Conservation (phyloP, 2,888 invertebrate species). For the Anthrax anthrax region DNA sequence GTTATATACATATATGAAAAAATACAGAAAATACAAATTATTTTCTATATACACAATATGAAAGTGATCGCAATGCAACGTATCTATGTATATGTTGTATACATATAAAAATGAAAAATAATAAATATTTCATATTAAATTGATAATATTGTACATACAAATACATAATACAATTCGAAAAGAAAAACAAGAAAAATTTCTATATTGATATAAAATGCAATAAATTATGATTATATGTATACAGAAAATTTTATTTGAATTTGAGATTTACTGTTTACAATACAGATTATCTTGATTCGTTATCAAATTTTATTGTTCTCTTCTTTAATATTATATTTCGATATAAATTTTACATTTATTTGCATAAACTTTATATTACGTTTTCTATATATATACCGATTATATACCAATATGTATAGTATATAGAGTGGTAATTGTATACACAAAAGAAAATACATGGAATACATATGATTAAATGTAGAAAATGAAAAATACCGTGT, state of each 20-base stretch:
- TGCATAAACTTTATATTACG: background rate
- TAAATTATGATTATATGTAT: background rate
- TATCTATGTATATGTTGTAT: too few relatives aligned
- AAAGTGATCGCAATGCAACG: background rate
- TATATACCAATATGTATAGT: too few relatives aligned
- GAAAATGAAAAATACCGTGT: too few relatives aligned
- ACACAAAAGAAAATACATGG: too few relatives aligned
- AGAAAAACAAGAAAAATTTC: background rate
- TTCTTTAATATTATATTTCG: background rate
- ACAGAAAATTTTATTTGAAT: conserved; percentile 6
- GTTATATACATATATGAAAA: conserved; percentile 8
- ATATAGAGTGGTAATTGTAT: too few relatives aligned
- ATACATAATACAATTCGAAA: too few relatives aligned
- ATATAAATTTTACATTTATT: conserved; percentile 7
- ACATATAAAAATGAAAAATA: too few relatives aligned
- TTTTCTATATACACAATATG: background rate
- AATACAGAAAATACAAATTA: conserved; percentile 6
- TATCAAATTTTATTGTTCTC: conserved; percentile 8
- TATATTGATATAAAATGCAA: background rate
- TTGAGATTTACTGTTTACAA: conserved; percentile 5
- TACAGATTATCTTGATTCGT: conserved; percentile 2
- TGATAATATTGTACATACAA: too few relatives aligned
- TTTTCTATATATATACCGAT: too few relatives aligned
- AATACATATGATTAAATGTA: too few relatives aligned
- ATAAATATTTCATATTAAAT: too few relatives aligned